Evolutionary conservation across 2,888 invertebrate genomes (phyloP), one percentile per base, ranked within the genome.

Genomic region (Tillus elongatus): DNA sequence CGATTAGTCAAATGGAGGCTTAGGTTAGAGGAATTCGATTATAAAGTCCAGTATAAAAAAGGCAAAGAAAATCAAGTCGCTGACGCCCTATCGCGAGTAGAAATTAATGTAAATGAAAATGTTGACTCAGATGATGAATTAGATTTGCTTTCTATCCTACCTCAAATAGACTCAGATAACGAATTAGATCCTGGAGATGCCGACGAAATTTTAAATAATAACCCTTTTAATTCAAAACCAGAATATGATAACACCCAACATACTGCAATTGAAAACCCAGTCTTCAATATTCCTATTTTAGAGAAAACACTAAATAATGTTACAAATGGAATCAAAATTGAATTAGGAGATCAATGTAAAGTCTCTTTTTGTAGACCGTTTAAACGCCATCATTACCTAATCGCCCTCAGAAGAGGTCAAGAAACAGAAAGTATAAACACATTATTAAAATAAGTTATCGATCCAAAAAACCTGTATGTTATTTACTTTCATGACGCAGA

Each of bases 251-350:
- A 33, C n/a, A 33, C 33, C 6, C 15, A 19, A 13, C 33, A 33
- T 13, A 33, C 33, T 15, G 12, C 16, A 6, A 11, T n/a, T 4
- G 24, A n/a, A n/a, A n/a, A n/a, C n/a, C n/a, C n/a, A n/a, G n/a
- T n/a, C n/a, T n/a, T n/a, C n/a, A n/a, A n/a, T 3, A 16, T 33
- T 9, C 33, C 33, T 9, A 33, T 33, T 19, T 33, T 12, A 11
- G 33, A 33, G 6, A 33, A 33, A 9, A 4, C 15, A 3, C 16
- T 33, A 3, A 33, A 33, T 16, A 9, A 33, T 8, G 15, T 33
- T 15, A 16, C 33, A 12, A n/a, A 11, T 12, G 19, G 16, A 33
- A 9, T 16, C 16, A 26, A 8, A 8, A 8, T 24, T 24, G n/a
- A 24, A 24, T 24, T 24, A 24, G 24, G 24, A 8, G 24, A 24